Evolutionary conservation across 2,797 vertebrate species (phyloP), one percentile per base, ranked within the genome.

Genomic region (Babyrousa celebensis): DNA sequence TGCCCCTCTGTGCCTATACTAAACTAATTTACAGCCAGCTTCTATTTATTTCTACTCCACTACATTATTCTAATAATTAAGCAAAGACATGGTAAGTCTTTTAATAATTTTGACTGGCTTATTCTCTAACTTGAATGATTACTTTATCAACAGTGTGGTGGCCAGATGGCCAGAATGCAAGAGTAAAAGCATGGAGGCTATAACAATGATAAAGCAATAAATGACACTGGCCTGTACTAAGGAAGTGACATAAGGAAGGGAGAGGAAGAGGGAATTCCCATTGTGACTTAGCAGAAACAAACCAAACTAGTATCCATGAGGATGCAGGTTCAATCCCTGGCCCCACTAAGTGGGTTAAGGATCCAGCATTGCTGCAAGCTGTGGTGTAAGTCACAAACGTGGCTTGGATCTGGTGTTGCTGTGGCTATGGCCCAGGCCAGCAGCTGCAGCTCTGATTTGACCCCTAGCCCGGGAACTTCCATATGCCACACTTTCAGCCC

Each of bases 1-100:
- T 43, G 27, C 21, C 1, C 32, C 43, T 84, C 77, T 90, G 93
- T 77, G 63, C n/a, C 70, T 63, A 56, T 40, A 52, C 63, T 25
- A 58, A 27, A 70, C 10, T 68, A n/a, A 84, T 74, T 82, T 56
- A 74, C 2, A 52, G 14, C 71, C 67, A 94, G 23, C 5, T 78
- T 77, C 63, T 60, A 15, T 71, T 78, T 87, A 21, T 71, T 80
- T 90, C 36, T 84, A 43, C 68, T 54, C 63, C 2, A 48, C 62
- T 62, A 68, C 52, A 60, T 84, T 60, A 72, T 80, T 40, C 12
- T 74, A 78, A 85, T 48, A 60, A 52, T 93, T 86, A 70, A 93
- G 67, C 16, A 70, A 54, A 77, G 71, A 78, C 48, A 20, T 60
- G 11, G 8, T 65, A 68, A 48, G 27, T 3, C 12, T 63, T 91